Evolutionary conservation across 2,797 vertebrate genomes (phyloP).

Genomic region (Lagocephalus sceleratus): DNA sequence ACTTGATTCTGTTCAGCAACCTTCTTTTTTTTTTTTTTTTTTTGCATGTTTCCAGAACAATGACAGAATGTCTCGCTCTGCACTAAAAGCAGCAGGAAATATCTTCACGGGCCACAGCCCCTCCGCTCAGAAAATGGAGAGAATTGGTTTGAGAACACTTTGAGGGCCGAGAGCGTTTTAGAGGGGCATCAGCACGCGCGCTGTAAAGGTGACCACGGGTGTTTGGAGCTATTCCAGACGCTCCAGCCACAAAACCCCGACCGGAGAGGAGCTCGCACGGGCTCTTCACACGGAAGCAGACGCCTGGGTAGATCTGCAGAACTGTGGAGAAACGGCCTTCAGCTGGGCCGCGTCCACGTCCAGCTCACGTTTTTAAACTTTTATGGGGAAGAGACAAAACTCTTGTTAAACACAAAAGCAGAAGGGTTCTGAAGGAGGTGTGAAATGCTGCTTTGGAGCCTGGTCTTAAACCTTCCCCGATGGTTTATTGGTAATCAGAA

Average conservation of each 20-base stretch:
- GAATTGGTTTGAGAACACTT: conserved; percentile 23
- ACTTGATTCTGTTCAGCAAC: conserved; percentile 38
- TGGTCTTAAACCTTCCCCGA: too few relatives aligned
- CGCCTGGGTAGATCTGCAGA: conserved; percentile 5
- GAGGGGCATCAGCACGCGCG: conserved; percentile 14
- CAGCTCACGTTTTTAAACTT: too few relatives aligned
- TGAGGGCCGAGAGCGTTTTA: conserved; percentile 4
- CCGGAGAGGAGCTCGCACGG: conserved; percentile 40
- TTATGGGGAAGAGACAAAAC: too few relatives aligned
- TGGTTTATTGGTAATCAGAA: too few relatives aligned
- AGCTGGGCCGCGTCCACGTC: too few relatives aligned
- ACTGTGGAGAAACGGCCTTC: conserved; percentile 70
- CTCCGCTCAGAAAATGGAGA: conserved; percentile 14
- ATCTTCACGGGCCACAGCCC: conserved; percentile 21
- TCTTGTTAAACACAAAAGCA: too few relatives aligned
- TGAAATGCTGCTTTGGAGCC: too few relatives aligned
- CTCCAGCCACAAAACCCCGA: conserved; percentile 56
- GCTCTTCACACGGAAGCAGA: too few relatives aligned
- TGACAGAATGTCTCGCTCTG: conserved; percentile 52
- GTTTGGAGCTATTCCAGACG: conserved; percentile 66
- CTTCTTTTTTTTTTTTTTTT: conserved; percentile 40
- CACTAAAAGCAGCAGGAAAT: conserved; percentile 21
- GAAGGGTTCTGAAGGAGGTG: too few relatives aligned
- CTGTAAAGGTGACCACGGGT: conserved; percentile 25
- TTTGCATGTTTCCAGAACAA: conserved; percentile 51